These are phyloP conservation scores for Sebastes schlegelii DNA, from an alignment of 2,113 vertebrate genomes.

Conservation along the genomic window DNA sequence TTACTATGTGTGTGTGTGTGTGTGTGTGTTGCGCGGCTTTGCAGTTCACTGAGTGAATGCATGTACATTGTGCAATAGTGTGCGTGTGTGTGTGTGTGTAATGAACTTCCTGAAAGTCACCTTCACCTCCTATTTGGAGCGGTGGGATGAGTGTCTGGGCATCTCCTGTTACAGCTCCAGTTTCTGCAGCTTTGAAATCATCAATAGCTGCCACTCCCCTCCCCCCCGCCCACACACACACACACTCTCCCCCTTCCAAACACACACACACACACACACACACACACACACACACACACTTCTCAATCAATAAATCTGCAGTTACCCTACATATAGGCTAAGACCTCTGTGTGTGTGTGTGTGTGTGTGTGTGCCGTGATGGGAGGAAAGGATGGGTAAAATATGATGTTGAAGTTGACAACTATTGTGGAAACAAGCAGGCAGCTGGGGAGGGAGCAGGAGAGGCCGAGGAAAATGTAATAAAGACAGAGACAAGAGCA, in stretches of 20 bases:
- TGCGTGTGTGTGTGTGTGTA: constrained; percentile 12
- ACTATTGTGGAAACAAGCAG: constrained; percentile 33
- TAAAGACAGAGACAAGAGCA: constrained; percentile 47
- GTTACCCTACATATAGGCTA: neutral
- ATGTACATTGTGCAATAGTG: neutral
- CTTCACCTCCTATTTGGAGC: constrained; percentile 67
- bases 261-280: constrained; percentile 5
- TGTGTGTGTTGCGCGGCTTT: neutral
- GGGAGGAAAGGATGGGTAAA: constrained; percentile 18
- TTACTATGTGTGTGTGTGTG: neutral
- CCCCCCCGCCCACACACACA: neutral
- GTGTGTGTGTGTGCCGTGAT: constrained; percentile 11
- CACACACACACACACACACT: constrained; percentile 1
- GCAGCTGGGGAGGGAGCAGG: neutral
- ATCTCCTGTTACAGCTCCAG: constrained; percentile 71
- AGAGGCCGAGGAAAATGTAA: constrained; percentile 14
- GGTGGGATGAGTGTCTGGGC: constrained; percentile 43
- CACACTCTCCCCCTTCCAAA: neutral
- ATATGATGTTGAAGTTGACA: constrained; percentile 42
- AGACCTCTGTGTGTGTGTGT: constrained; percentile 9
- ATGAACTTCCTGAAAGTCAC: constrained; percentile 80
- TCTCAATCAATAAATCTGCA: neutral
- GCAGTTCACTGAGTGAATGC: constrained; percentile 26
- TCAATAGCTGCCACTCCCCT: constrained; percentile 43
- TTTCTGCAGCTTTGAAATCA: constrained; percentile 74